Conservation (phyloP, 2,797 vertebrate species). For the Pitangus sulphuratus region DNA sequence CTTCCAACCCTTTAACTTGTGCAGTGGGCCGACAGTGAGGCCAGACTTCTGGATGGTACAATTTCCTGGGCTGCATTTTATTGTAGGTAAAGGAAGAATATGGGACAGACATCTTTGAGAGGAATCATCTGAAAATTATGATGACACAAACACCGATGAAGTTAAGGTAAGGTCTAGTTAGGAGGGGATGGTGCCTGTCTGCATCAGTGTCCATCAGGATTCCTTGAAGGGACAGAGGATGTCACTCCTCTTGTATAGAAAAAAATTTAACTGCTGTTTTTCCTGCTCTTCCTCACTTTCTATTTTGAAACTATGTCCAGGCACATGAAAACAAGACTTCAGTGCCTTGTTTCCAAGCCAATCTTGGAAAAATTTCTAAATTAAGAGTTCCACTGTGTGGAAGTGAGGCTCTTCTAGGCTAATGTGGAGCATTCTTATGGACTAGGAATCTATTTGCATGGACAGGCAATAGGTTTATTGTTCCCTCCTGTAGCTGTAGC, state of each 20-base stretch:
- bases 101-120: neutral
- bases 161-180: neutral
- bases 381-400: neutral
- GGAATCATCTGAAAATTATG: neutral
- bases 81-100: neutral
- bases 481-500: neutral
- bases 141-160: neutral
- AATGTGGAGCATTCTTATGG: neutral
- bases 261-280: neutral
- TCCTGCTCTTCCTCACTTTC: neutral
- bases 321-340: neutral
- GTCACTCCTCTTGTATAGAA: rapidly evolving
- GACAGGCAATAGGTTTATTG: neutral
- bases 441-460: rapidly evolving
- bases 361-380: neutral
- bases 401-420: neutral
- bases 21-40: neutral
- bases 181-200: neutral
- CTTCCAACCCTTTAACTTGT: neutral
- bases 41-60: neutral
- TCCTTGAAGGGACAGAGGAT: neutral
- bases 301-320: neutral
- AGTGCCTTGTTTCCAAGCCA: neutral
- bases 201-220: neutral
- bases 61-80: neutral